phyloP scores from a whole-genome alignment of 1,140 invertebrate species.

The Propsilocerus akamusi region DNA sequence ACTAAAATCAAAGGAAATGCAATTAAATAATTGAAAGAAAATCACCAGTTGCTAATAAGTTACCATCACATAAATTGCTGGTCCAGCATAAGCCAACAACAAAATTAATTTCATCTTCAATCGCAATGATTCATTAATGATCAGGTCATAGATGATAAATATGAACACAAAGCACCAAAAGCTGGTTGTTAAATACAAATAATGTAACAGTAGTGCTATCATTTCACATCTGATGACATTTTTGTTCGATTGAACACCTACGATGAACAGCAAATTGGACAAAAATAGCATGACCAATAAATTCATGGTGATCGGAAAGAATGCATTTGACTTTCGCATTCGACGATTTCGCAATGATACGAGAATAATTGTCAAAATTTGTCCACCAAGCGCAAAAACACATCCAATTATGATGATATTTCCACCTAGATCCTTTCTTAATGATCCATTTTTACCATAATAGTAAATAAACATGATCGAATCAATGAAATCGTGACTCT shows the following conservation, averaged over 20 bases:
- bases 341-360: constrained; percentile 18
- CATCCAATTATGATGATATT: constrained; percentile 22
- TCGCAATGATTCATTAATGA: constrained; percentile 15
- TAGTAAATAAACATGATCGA: constrained; percentile 34
- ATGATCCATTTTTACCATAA: constrained; percentile 24
- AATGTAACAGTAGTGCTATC: constrained; percentile 42
- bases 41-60: constrained; percentile 14
- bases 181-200: constrained; percentile 41
- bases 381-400: constrained; percentile 21
- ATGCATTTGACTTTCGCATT: constrained; percentile 5
- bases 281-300: constrained; percentile 18
- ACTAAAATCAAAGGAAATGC: constrained; percentile 26
- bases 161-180: constrained; percentile 41
- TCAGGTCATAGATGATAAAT: constrained; percentile 24
- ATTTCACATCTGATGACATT: constrained; percentile 35
- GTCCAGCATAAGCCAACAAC: constrained; percentile 30
- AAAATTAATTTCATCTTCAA: constrained; percentile 27
- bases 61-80: constrained; percentile 34
- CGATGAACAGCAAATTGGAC: constrained; percentile 26
- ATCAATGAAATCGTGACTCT: constrained; percentile 32
- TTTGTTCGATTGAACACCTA: constrained; percentile 36
- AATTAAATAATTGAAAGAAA: no score
- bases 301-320: constrained; percentile 13
- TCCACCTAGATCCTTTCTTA: constrained; percentile 17
- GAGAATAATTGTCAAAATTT: constrained; percentile 17